Evolutionary conservation across 2,113 vertebrate genomes (phyloP), one percentile per base, ranked within the genome.

Genomic region (Scophthalmus maximus): DNA sequence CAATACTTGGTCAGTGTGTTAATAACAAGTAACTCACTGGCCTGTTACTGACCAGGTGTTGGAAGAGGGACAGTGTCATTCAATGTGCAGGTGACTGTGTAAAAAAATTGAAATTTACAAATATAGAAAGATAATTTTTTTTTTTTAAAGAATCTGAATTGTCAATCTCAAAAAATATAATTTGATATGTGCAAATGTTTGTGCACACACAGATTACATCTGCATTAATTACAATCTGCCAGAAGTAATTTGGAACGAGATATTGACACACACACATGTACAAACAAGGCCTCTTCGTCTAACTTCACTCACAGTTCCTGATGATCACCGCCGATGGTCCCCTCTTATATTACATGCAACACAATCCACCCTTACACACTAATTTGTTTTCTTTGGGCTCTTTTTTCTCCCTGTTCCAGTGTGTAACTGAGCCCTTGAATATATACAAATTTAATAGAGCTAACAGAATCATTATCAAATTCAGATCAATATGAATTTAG

Each of bases 381-480:
- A 91, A 93, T 93, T 93, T 93, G 88, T 93, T 92, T 92, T 93
- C 89, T 93, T 92, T 81, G 77, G n/a, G 57, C 80, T 86, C 67
- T 86, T 91, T 89, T 83, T 78, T 92, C 79, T n/a, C n/a, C n/a
- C n/a, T 85, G 76, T 85, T 84, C 84, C 72, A 55, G 78, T 79
- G 80, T 90, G 93, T 92, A 93, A 93, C 90, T 67, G 88, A 93
- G 81, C 75, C 89, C 89, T 80, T 81, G 86, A 89, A 92, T 92
- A 92, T 91, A 92, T 92, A 91, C 90, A 92, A 91, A 94, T 92
- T 92, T 90, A 92, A 93, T 92, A 91, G 88, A 93, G 83, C 89
- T 93, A 94, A 94, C 93, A 93, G 89, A 93, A 94, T 94, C 92
- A 93, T 94, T 93, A 93, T 94, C 93, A 94, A 93, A 93, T 94